These are phyloP conservation scores for Pygoscelis adeliae DNA, from an alignment of 2,113 vertebrate genomes.

Conservation along the genomic window DNA sequence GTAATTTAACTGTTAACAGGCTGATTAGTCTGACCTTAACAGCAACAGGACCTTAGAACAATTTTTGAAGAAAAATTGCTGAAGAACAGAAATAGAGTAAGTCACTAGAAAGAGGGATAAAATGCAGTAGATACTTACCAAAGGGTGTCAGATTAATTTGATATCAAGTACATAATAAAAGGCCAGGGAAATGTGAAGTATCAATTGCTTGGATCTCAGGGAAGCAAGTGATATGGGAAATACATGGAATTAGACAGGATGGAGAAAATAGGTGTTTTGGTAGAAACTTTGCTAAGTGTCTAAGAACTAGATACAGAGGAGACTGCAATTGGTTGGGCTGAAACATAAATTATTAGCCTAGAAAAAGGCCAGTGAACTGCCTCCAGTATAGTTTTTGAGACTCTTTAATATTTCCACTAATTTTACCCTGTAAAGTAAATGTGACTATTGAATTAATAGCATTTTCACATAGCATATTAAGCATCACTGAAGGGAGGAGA, in stretches of 20 bases:
- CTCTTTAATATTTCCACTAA: neutral
- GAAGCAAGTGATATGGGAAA: neutral
- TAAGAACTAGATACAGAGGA: neutral
- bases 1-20: neutral
- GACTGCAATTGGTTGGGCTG: neutral
- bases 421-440: neutral
- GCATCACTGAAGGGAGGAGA: neutral
- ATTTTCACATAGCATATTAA: neutral
- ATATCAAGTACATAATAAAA: neutral
- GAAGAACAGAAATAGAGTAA: neutral
- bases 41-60: neutral
- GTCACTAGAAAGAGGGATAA: neutral
- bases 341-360: neutral
- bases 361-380: neutral
- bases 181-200: neutral
- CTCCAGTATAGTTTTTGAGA: neutral
- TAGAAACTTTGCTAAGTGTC: neutral
- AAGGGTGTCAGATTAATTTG: neutral
- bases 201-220: neutral
- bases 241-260: neutral
- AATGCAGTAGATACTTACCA: neutral
- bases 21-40: neutral
- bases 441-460: neutral
- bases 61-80: neutral
- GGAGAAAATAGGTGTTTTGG: neutral